Evolutionary conservation across 2,797 vertebrate species (phyloP).

Genomic region (Silurus lanzhouensis): DNA sequence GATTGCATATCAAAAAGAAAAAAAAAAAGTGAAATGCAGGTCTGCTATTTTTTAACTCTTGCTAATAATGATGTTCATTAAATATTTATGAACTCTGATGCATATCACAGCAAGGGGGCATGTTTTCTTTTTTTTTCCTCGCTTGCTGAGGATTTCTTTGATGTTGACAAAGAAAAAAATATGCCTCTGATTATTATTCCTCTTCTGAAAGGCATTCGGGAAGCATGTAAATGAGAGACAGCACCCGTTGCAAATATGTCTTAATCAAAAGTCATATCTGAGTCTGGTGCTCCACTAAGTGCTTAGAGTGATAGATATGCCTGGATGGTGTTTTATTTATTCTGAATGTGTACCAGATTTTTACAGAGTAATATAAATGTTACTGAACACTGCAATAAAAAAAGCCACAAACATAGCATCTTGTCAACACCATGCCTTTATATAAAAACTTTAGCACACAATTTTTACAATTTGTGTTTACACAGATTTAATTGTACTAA

Average conservation of each 20-base stretch:
- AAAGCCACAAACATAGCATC: neutral
- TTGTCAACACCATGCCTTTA: neutral
- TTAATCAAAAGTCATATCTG: slow-evolving; percentile 63
- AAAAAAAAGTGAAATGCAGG: neutral
- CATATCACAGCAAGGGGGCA: slow-evolving; percentile 25
- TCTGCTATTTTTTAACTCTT: slow-evolving; percentile 16
- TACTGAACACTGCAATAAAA: neutral
- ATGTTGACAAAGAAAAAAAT: slow-evolving; percentile 46
- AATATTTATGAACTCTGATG: slow-evolving; percentile 49
- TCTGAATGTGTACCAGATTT: neutral
- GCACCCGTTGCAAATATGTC: slow-evolving; percentile 29
- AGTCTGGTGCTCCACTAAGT: slow-evolving; percentile 50
- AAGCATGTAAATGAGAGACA: slow-evolving; percentile 40
- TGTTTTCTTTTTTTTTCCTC: slow-evolving; percentile 31
- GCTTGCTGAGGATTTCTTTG: slow-evolving; percentile 62
- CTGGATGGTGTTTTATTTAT: slow-evolving; percentile 5
- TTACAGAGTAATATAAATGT: neutral
- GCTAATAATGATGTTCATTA: slow-evolving; percentile 48
- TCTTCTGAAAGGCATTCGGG: slow-evolving; percentile 20
- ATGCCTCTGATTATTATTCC: slow-evolving; percentile 39
- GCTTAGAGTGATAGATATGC: slow-evolving; percentile 20
- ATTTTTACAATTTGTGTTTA: too few relatives aligned
- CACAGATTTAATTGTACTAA: too few relatives aligned
- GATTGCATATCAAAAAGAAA: slow-evolving; percentile 13
- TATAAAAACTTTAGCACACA: too few relatives aligned